phyloP scores from a whole-genome alignment of 2,797 vertebrate genomes.

The Sebastes matsubarae region DNA sequence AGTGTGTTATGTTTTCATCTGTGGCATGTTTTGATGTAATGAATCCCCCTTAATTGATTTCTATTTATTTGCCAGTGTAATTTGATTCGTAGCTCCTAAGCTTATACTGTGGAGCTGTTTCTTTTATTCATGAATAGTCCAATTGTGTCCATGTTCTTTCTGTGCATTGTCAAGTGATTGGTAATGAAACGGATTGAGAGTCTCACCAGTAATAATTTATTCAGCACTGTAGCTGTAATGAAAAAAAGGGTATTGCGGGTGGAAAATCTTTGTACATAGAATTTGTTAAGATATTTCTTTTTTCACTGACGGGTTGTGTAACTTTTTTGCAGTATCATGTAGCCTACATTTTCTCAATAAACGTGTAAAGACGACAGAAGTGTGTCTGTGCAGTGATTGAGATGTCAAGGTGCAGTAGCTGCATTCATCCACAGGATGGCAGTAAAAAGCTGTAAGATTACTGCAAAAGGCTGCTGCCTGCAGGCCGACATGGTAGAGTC shows the following conservation, averaged over 20 bases:
- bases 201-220: slow-evolving; percentile 35
- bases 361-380: slow-evolving; percentile 19
- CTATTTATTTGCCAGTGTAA: slow-evolving; percentile 63
- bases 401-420: neutral
- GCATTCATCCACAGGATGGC: slow-evolving; percentile 41
- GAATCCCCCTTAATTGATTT: neutral
- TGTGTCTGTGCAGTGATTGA: neutral
- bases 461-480: neutral
- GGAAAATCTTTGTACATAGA: slow-evolving; percentile 64
- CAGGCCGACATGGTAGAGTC: neutral
- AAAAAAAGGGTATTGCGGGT: slow-evolving; percentile 8
- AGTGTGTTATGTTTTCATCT: neutral
- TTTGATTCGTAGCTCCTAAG: slow-evolving; percentile 26
- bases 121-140: neutral
- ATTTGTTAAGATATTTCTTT: slow-evolving; percentile 22
- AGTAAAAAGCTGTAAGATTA: neutral
- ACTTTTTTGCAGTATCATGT: slow-evolving; percentile 63
- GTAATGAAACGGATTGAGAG: neutral
- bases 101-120: neutral
- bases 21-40: slow-evolving; percentile 11
- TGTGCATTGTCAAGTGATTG: neutral
- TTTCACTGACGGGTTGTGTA: slow-evolving; percentile 49
- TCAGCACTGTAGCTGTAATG: slow-evolving; percentile 14
- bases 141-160: neutral
- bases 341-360: slow-evolving; percentile 68